Percentiles rank a stretch among this genome's conserved stretches.
These are phyloP conservation scores for Campaea margaritaria DNA, from an alignment of 2,888 invertebrate species.

Conservation along the genomic window DNA sequence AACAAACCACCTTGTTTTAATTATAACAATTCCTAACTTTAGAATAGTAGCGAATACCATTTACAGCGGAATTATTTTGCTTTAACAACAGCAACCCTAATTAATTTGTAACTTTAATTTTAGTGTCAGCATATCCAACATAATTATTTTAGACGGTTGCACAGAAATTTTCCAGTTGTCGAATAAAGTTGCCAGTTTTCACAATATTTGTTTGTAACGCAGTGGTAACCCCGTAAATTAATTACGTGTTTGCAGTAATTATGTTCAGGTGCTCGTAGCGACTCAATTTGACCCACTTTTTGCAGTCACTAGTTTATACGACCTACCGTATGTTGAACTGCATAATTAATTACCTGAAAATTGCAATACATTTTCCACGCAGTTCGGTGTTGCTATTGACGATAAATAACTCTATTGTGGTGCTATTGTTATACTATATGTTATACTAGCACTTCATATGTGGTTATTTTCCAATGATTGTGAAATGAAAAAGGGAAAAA, in stretches of 20 bases:
- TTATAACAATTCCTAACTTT: constrained; percentile 9
- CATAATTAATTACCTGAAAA: constrained; percentile 55
- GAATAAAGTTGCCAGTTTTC: constrained; percentile 50
- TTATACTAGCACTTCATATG: no score
- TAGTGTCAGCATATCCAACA: constrained; percentile 43
- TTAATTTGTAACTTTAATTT: constrained; percentile 54
- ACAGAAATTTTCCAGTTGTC: constrained; percentile 52
- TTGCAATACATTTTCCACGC: constrained; percentile 40
- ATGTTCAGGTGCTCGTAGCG: constrained; percentile 59
- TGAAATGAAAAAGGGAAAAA: no score
- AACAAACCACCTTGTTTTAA: constrained; percentile 8
- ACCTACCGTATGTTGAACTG: constrained; percentile 46
- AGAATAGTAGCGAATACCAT: not conserved
- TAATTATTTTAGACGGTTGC: constrained; percentile 55
- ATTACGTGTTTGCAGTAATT: constrained; percentile 74
- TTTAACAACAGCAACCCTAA: constrained; percentile 39
- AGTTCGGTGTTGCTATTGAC: not conserved
- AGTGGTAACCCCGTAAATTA: constrained; percentile 64
- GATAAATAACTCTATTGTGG: not conserved
- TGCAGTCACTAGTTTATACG: constrained; percentile 46
- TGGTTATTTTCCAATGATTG: no score
- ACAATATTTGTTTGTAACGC: constrained; percentile 58
- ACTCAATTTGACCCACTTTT: constrained; percentile 70
- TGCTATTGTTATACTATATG: not conserved
- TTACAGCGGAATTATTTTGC: constrained; percentile 8